Base-by-base conservation (phyloP, 2,888 invertebrate genomes). In the Malthinus seriepunctatus region DNA sequence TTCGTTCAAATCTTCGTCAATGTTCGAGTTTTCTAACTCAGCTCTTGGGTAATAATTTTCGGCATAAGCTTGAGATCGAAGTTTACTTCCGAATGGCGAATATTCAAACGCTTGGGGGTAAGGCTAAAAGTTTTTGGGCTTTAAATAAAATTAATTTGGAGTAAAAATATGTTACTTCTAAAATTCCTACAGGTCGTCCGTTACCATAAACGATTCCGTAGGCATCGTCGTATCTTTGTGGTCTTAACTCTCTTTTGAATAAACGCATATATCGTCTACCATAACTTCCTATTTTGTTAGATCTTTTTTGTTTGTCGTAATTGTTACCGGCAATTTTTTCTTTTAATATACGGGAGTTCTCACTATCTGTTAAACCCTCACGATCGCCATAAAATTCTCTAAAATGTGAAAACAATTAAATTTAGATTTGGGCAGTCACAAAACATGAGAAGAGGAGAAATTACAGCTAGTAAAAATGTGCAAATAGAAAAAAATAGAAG, bases 151-250 rank as follows among this genome's bases (percentile, higher is more conserved):
- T 37, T n/a, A 8, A 23, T n/a, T n/a, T n/a, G n/a, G n/a, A n/a
- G n/a, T n/a, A n/a, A n/a, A n/a, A n/a, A n/a, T n/a, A n/a, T 33
- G 37, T 46, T 52, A 70, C 70, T 57, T 69, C 68, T 45, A 71
- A 53, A 44, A 71, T 65, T 8, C 70, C 70, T n/a, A 71, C 62
- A 1, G 67, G 69, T 53, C 63, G 64, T 32, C 70, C 70, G 48
- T 69, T 67, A 35, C 64, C 63, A 54, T 71, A 71, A 39, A 71
- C 70, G 32, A 69, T 51, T 8, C 70, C 70, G 34, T 66, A 69
- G 1, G 67, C 64, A 45, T 67, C 53, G n/a, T 48, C 35, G 8
- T 9, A 15, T 32, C 38, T 11, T 8, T 14, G 23, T 2, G 10
- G 32, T 32, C 12, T 10, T 5, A 38, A 31, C 14, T 51, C 51